These are phyloP conservation scores for Isurus oxyrinchus DNA, from an alignment of 2,113 vertebrate species.

Conservation along the genomic window DNA sequence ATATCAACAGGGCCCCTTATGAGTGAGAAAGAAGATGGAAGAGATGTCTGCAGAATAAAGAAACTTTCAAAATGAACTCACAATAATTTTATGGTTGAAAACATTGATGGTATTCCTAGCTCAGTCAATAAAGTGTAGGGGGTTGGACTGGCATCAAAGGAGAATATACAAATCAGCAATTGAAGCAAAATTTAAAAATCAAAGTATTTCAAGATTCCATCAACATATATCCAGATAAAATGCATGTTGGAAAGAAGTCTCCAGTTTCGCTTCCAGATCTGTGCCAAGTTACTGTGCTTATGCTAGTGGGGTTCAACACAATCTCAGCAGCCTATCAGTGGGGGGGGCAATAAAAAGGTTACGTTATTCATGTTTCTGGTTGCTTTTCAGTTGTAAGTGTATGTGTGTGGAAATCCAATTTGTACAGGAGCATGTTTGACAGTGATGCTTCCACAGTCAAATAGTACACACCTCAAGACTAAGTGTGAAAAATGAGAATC, in stretches of 20 bases:
- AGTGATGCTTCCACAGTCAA: background rate
- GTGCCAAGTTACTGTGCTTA: background rate
- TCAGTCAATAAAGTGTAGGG: background rate
- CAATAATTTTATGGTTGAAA: conserved; percentile 16
- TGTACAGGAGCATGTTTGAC: background rate
- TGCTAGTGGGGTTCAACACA: background rate
- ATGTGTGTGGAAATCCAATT: background rate
- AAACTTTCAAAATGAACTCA: conserved; percentile 13
- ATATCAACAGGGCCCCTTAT: background rate
- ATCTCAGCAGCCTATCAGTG: background rate
- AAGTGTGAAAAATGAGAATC: background rate
- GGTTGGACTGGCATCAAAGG: background rate
- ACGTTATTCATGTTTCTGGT: background rate
- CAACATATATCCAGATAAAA: background rate
- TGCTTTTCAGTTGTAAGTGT: background rate
- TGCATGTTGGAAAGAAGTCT: background rate
- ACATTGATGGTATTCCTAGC: background rate
- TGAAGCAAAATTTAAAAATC: background rate
- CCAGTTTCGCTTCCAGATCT: background rate
- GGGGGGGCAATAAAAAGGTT: background rate
- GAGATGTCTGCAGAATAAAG: background rate
- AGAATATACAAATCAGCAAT: conserved; percentile 15
- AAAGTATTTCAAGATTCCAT: background rate
- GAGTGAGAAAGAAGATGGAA: background rate
- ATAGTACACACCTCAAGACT: background rate